phyloP scores from a whole-genome alignment of 2,113 vertebrate genomes.

The Microtus ochrogaster region DNA sequence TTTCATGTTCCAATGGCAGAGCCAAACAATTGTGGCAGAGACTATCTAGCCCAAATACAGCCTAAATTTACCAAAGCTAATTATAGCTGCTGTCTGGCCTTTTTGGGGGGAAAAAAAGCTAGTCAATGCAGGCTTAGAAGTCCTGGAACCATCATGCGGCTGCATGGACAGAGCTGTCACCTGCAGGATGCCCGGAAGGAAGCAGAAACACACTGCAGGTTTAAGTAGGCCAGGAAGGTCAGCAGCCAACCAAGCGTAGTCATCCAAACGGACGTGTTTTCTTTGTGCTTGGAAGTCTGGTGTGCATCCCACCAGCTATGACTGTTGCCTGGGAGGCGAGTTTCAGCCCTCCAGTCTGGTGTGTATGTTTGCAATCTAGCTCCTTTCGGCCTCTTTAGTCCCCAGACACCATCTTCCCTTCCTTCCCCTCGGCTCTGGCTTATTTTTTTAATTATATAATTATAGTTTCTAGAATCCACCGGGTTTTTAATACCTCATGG shows the following conservation, averaged over 20 bases:
- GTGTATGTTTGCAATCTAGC: not conserved
- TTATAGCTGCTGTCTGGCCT: not conserved
- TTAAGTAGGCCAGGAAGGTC: not conserved
- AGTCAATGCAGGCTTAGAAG: not conserved
- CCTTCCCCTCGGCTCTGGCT: not conserved
- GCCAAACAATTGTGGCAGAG: not conserved
- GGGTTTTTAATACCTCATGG: not conserved
- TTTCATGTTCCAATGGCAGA: not conserved
- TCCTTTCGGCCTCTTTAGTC: not conserved
- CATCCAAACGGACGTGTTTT: not conserved
- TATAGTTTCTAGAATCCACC: not conserved
- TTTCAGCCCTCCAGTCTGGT: not conserved
- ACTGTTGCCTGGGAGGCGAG: not conserved
- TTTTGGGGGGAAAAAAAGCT: not conserved
- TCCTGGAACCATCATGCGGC: not conserved
- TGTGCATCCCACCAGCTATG: not conserved
- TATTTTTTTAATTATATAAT: not conserved
- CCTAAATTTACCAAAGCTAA: not conserved
- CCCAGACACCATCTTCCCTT: not conserved
- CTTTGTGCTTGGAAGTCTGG: not conserved
- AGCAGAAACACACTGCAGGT: not conserved
- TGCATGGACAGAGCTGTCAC: not conserved
- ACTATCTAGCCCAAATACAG: not conserved
- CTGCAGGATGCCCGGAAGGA: not conserved
- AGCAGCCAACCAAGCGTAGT: not conserved